Base-by-base conservation (phyloP, 2,113 vertebrate species). In the Aplodontia rufa region DNA sequence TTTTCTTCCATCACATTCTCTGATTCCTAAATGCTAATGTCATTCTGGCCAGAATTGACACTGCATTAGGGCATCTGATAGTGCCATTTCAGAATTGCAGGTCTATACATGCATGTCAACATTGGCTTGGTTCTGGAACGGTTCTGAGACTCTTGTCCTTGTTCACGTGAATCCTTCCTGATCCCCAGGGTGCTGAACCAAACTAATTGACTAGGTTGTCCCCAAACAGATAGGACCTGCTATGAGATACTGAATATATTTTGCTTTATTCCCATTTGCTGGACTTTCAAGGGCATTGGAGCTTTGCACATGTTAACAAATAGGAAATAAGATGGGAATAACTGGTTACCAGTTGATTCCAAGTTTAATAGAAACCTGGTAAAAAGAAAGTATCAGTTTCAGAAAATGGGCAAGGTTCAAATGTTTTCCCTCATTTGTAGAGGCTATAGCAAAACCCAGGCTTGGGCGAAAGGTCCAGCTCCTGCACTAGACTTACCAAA, bases 1-100 rank as follows among this genome's bases (percentile, higher is more conserved):
- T 90, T 95, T 80, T 91, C 58, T 96, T 72, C 93, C 5, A 8
- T 40, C 22, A 22, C 45, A 26, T 88, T 90, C 71, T 19, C 53
- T 95, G 30, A 60, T 22, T 87, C 51, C 85, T 78, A 1, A 26
- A 66, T 19, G 53, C 45, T 53, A 45, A 87, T 85, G 94, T 93
- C 6, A 28, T 64, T 90, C 68, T 84, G 80, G 4, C 75, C 37
- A 87, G 58, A 95, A 58, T 0, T 82, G 60, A 51, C 69, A 32
- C 20, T 82, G 16, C 35, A 7, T 60, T 68, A 49, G 16, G 64
- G 17, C 20, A 58, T 55, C n/a, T 0, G 1, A 2, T 22, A 35
- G 49, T 74, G 60, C 17, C 62, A 40, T 5, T 72, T 87, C 53
- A 58, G 53, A 92, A 84, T 24, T 12, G 78, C 37, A 78, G 75